Conservation (phyloP, 2,113 vertebrate genomes). For the Gobiocypris rarus region DNA sequence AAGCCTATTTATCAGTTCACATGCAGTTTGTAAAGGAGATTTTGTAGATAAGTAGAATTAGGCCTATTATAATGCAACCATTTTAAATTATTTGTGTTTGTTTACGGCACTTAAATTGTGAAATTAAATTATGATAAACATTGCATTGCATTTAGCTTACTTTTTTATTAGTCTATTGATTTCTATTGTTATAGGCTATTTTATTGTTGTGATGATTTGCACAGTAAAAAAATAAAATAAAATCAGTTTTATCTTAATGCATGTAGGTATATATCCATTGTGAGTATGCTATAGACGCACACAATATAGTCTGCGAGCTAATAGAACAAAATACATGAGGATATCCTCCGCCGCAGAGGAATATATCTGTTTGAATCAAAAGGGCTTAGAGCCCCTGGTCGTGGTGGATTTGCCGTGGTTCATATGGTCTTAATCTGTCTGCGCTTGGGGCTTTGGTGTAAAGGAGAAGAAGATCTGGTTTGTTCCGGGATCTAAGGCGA, state of each 20-base stretch:
- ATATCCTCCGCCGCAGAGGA: conserved; percentile 67
- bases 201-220: neutral
- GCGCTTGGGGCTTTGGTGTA: conserved; percentile 74
- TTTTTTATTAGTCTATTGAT: neutral
- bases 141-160: neutral
- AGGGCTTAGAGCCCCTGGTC: conserved; percentile 81
- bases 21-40: too few species aligned
- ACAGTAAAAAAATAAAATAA: neutral
- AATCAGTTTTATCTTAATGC: neutral
- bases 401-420: conserved; percentile 78
- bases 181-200: too few species aligned
- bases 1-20: neutral
- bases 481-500: conserved; percentile 65
- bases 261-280: neutral
- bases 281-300: conserved; percentile 1
- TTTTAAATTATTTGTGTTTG: neutral
- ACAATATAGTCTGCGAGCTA: conserved; percentile 49
- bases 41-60: too few species aligned
- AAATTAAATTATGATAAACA: neutral
- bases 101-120: neutral
- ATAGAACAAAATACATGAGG: conserved; percentile 62
- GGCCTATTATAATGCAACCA: too few species aligned
- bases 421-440: conserved; percentile 84
- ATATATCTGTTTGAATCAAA: conserved; percentile 81
- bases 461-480: conserved; percentile 66